Conservation (phyloP, 2,113 vertebrate genomes). For the Brachypodius melanocephalos region DNA sequence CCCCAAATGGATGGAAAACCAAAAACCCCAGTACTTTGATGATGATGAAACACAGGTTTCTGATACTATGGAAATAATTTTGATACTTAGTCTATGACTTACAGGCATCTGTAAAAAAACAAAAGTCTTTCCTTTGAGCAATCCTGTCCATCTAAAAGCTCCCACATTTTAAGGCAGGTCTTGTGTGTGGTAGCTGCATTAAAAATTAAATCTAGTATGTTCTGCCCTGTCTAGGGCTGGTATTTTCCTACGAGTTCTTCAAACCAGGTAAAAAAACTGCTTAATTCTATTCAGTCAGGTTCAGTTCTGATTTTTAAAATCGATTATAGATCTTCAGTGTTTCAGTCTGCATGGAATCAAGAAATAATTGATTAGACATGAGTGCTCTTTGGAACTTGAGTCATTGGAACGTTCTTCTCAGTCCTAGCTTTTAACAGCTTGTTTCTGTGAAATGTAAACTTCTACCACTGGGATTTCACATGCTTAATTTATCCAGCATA, state of each 20-base stretch:
- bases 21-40: neutral
- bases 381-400: neutral
- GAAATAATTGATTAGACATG: neutral
- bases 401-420: neutral
- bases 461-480: neutral
- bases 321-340: neutral
- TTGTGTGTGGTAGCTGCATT: neutral
- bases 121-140: neutral
- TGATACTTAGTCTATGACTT: neutral
- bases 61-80: neutral
- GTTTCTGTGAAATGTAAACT: neutral
- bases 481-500: neutral
- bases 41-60: neutral
- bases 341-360: neutral
- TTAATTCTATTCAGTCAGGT: neutral
- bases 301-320: neutral
- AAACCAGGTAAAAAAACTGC: neutral
- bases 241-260: neutral
- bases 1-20: neutral
- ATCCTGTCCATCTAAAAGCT: neutral
- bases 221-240: neutral
- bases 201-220: neutral
- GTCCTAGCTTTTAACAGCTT: neutral
- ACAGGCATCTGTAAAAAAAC: neutral
- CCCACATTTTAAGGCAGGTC: neutral